A percentile compares a stretch with the other conserved stretches of the same genome.
phyloP scores from a whole-genome alignment of 2,888 invertebrate genomes.

The Neoaliturus tenellus region DNA sequence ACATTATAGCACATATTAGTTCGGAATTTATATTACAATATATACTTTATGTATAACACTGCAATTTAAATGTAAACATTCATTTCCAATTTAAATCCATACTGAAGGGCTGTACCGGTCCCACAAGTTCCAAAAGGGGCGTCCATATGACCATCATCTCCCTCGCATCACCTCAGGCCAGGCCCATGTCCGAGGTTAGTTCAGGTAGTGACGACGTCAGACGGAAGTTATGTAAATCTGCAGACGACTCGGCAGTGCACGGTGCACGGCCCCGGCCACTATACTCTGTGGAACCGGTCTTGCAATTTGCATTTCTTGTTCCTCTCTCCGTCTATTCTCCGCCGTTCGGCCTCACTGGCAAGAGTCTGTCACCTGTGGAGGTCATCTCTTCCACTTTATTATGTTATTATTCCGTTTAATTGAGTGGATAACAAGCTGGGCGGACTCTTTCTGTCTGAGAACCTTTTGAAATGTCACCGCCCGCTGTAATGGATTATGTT shows the following conservation, averaged over 20 bases:
- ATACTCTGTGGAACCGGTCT: constrained; percentile 40
- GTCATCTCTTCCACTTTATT: constrained; percentile 23
- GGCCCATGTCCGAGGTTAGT: neutral
- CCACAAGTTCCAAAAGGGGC: no score
- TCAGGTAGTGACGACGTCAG: neutral
- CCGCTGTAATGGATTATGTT: constrained; percentile 24
- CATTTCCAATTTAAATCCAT: no score
- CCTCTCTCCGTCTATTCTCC: constrained; percentile 6
- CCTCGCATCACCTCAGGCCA: neutral
- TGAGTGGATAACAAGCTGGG: constrained; percentile 24
- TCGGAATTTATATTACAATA: no score
- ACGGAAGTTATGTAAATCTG: constrained; percentile 32
- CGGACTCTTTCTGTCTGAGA: neutral
- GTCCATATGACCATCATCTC: no score
- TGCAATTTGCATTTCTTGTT: constrained; percentile 43
- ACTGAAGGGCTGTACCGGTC: no score
- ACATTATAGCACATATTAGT: no score
- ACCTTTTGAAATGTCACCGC: constrained; percentile 25
- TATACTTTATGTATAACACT: no score
- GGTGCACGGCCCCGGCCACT: neutral
- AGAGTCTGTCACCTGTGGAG: constrained; percentile 29
- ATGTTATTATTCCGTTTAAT: constrained; percentile 29
- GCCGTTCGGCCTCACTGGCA: constrained; percentile 4
- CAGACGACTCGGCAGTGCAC: neutral
- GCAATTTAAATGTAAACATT: no score